A percentile compares a stretch with the other conserved stretches of the same genome.
These are phyloP conservation scores for Apocheima hispidaria DNA, from an alignment of 2,888 invertebrate species.

Conservation along the genomic window DNA sequence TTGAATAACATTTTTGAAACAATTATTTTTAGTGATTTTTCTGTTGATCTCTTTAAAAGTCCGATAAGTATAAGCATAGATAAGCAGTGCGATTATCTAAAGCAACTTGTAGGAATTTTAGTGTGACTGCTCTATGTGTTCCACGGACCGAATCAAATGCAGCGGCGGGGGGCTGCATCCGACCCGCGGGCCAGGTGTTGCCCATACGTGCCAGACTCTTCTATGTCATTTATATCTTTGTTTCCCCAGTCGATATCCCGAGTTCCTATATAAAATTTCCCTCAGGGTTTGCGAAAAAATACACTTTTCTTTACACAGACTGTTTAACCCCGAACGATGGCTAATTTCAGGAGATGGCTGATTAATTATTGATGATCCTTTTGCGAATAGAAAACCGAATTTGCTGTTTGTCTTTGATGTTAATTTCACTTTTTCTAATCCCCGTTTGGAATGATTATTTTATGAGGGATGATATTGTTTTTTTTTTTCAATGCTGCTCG, in stretches of 20 bases:
- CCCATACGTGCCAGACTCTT: slow-evolving; percentile 40
- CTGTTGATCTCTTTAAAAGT: too few species aligned
- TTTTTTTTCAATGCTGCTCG: slow-evolving; percentile 35
- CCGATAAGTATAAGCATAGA: too few species aligned
- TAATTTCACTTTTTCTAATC: slow-evolving; percentile 73
- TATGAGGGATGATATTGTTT: slow-evolving; percentile 64
- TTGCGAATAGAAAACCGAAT: slow-evolving; percentile 66
- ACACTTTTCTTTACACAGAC: slow-evolving; percentile 66
- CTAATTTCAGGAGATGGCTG: slow-evolving; percentile 80
- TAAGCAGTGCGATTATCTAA: too few species aligned
- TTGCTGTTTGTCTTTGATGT: slow-evolving; percentile 77
- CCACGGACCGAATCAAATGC: too few species aligned
- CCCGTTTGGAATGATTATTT: slow-evolving; percentile 63
- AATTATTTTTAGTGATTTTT: too few species aligned
- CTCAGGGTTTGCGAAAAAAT: slow-evolving; percentile 71
- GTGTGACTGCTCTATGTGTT: too few species aligned
- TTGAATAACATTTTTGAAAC: too few species aligned
- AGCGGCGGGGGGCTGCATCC: too few species aligned
- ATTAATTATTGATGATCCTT: slow-evolving; percentile 82
- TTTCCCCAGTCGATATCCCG: slow-evolving; percentile 64
- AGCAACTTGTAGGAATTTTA: too few species aligned
- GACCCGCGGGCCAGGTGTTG: too few species aligned
- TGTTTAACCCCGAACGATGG: slow-evolving; percentile 79
- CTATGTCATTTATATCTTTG: slow-evolving; percentile 44
- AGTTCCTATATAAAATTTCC: slow-evolving; percentile 83